Conservation (phyloP, 2,113 vertebrate species). For the Siniperca knerii region DNA sequence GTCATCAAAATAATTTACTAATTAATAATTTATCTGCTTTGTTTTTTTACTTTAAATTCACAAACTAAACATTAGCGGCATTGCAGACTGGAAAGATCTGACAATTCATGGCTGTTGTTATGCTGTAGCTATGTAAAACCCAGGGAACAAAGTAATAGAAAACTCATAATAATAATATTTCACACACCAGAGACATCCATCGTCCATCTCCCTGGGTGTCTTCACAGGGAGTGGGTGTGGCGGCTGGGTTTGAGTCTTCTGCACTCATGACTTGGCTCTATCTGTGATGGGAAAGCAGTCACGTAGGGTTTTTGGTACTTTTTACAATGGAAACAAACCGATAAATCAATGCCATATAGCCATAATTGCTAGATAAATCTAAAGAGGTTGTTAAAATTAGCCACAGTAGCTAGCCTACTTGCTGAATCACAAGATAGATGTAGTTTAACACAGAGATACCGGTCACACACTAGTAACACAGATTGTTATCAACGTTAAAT, state of each 20-base stretch:
- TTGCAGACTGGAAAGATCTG: background rate
- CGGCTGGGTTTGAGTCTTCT: conserved; percentile 88
- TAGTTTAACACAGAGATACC: conserved; percentile 15
- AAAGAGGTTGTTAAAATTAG: conserved; percentile 51
- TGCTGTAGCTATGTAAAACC: background rate
- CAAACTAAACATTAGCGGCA: background rate
- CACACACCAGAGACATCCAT: conserved; percentile 93
- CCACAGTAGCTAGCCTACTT: conserved; percentile 63
- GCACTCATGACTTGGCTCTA: conserved; percentile 84
- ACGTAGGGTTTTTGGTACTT: conserved; percentile 21
- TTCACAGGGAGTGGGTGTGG: conserved; percentile 85
- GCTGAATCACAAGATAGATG: conserved; percentile 36
- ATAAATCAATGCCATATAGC: background rate
- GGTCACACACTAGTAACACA: background rate
- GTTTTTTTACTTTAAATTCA: background rate
- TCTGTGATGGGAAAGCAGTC: conserved; percentile 49
- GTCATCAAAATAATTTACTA: background rate
- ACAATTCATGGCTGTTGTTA: background rate
- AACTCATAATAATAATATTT: background rate
- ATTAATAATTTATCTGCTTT: background rate
- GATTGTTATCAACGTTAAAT: background rate
- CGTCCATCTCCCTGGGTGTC: conserved; percentile 91
- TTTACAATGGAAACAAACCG: conserved; percentile 13
- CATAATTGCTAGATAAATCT: background rate
- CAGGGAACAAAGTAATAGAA: background rate